These are phyloP conservation scores for Prolemur simus DNA, from an alignment of 2,113 vertebrate genomes.

Conservation along the genomic window DNA sequence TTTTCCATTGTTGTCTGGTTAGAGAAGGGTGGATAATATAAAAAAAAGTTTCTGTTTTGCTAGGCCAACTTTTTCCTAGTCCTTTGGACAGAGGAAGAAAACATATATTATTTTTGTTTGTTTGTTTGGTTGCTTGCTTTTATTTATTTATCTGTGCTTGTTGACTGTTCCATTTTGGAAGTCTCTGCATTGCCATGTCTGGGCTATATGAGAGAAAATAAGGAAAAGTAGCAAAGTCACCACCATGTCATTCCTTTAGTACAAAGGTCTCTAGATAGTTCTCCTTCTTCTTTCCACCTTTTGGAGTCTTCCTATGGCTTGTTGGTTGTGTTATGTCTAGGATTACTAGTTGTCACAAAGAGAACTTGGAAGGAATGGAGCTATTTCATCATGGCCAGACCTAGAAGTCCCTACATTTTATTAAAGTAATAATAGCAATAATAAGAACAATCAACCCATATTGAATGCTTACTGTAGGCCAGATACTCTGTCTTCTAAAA, in stretches of 20 bases:
- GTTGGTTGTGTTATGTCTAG: background rate
- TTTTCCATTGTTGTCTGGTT: background rate
- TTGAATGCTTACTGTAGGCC: background rate
- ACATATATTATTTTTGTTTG: background rate
- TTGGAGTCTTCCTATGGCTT: background rate
- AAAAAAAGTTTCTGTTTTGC: background rate
- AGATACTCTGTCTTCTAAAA: background rate
- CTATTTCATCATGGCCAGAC: background rate
- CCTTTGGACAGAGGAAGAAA: background rate
- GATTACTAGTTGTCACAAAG: background rate
- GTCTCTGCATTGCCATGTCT: background rate
- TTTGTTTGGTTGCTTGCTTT: background rate
- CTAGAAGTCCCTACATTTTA: background rate
- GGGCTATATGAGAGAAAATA: background rate
- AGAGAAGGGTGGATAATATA: background rate
- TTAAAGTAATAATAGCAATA: background rate
- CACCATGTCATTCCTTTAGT: background rate
- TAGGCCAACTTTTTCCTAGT: background rate
- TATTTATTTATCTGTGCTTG: background rate
- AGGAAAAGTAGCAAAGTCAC: background rate
- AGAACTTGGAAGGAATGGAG: background rate
- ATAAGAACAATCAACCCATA: background rate
- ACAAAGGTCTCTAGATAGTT: background rate
- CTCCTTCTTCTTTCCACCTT: background rate
- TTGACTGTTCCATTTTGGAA: background rate